A percentile compares a stretch with the other conserved stretches of the same genome.
These are phyloP conservation scores for Pharmacophagus antenor DNA, from an alignment of 2,888 invertebrate genomes.

Conservation along the genomic window DNA sequence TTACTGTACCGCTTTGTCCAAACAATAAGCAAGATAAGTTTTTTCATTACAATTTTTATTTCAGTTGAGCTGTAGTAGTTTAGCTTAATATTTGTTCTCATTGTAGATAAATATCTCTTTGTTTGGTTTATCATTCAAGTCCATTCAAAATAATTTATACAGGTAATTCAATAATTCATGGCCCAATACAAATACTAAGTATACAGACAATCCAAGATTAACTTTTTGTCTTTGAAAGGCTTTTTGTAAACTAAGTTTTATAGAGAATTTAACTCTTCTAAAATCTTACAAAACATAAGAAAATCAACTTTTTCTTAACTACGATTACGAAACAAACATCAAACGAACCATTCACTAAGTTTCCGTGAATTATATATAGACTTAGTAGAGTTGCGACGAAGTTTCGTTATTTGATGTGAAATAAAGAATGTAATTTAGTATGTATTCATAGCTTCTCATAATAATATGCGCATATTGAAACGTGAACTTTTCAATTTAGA, in stretches of 20 bases:
- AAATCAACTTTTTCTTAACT: not conserved
- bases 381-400: not conserved
- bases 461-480: constrained; percentile 16
- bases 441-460: constrained; percentile 3
- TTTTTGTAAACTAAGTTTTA: no score
- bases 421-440: not conserved
- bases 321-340: constrained; percentile 4
- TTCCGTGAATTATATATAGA: constrained; percentile 6
- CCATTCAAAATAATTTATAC: no score
- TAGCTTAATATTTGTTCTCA: not conserved
- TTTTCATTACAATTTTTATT: not conserved
- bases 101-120: no score
- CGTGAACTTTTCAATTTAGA: constrained; percentile 22
- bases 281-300: constrained; percentile 1
- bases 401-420: not conserved
- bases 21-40: not conserved
- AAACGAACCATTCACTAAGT: constrained; percentile 13
- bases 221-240: not conserved
- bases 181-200: no score
- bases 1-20: not conserved
- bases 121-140: no score
- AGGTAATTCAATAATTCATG: no score
- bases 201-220: no score
- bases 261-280: not conserved
- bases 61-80: not conserved